phyloP scores from a whole-genome alignment of 2,113 vertebrate genomes.

The Corythornis madagascariensis region DNA sequence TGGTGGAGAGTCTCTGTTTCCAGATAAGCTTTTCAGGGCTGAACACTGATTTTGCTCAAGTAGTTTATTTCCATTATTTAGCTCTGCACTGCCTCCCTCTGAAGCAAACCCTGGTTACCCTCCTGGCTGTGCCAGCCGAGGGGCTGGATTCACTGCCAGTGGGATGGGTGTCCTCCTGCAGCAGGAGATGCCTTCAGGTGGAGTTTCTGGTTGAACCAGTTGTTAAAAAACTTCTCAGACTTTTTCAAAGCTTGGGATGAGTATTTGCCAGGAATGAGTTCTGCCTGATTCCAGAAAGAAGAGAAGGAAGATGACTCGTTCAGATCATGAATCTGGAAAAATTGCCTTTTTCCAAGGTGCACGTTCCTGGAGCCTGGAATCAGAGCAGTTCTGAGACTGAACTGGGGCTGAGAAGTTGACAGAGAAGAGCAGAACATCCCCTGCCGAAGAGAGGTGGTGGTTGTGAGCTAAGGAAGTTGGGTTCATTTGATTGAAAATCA shows the following conservation, averaged over 20 bases:
- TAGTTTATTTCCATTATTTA: background rate
- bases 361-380: background rate
- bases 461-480: background rate
- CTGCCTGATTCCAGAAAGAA: background rate
- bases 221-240: background rate
- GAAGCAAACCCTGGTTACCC: background rate
- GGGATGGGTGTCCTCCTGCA: background rate
- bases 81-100: background rate
- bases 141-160: background rate
- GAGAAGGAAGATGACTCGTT: background rate
- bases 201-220: background rate
- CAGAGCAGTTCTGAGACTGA: background rate
- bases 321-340: background rate
- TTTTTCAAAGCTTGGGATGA: background rate
- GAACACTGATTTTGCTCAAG: background rate
- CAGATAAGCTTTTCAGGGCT: constrained; percentile 33
- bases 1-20: constrained; percentile 43
- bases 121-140: background rate
- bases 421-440: background rate
- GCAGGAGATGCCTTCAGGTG: background rate
- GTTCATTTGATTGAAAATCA: background rate
- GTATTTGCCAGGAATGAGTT: background rate
- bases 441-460: background rate
- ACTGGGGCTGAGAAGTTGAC: background rate
- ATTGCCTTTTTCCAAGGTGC: background rate